Base-by-base conservation (phyloP, 2,888 invertebrate genomes). In the Noctua comes region DNA sequence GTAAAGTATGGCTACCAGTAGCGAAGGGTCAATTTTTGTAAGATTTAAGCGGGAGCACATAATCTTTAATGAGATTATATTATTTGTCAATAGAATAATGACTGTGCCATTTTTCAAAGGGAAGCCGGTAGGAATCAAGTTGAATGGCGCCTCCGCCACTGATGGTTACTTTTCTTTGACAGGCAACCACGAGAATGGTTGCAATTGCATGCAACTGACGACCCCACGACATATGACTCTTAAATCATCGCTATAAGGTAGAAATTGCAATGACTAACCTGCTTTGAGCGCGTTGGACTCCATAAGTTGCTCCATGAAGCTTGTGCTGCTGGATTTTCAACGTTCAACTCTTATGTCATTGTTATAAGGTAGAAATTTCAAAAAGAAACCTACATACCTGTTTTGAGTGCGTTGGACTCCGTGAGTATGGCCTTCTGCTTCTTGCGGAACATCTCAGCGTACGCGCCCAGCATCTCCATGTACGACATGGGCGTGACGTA, bases 401-500 rank as follows among this genome's bases (percentile, higher is more conserved):
- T 97, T 87, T 97, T 97, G 11, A 98, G 93, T 65, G 98, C 97
- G 54, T 96, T 96, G 3, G 97, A 97, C 83, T 97, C 97, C 18
- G 92, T 93, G 2, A 96, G 91, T 62, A 98, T 96, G 6, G 96
- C 95, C 0, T 94, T 94, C 89, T 98, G 98, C 89, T 98, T 98
- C 90, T 97, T 97, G 57, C 96, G 97, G 90, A 99, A 97, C 86
- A 99, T 97, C 1, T 97, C 97, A 0, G 98, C 98, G 93, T 98
- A 99, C 24, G 98, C 98, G 46, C 97, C 97, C 24, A 99, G 97
- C 90, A 99, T 97, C 93, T 98, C 99, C 91, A 99, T 97, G 92
- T 99, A 99, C 0, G 98, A 98, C 77, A 98, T 99, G 0, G 99
- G 99, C 0, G 99, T 99, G 21, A 99, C 98, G 93, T 99, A 99